A percentile compares a stretch with the other conserved stretches of the same genome.
These are phyloP conservation scores for Drosophila pseudoobscura DNA, from an alignment of 1,140 invertebrate species.

Conservation along the genomic window DNA sequence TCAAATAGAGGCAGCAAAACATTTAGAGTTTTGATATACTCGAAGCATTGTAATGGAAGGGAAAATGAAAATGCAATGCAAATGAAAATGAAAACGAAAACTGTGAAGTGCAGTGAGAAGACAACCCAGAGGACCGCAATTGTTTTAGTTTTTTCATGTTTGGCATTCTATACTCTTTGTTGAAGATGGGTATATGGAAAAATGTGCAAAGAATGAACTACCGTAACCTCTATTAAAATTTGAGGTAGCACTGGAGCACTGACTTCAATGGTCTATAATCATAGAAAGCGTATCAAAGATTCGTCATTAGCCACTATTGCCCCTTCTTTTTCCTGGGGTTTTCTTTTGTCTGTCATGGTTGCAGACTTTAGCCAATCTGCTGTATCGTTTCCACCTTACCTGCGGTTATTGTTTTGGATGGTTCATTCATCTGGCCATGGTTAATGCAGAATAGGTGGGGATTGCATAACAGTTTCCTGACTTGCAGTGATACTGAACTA, in stretches of 20 bases:
- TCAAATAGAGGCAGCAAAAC: slow-evolving; percentile 25
- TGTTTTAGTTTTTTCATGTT: slow-evolving; percentile 21
- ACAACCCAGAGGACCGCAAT: slow-evolving; percentile 34
- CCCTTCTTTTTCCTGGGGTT: slow-evolving; percentile 1
- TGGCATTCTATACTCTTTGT: slow-evolving; percentile 21
- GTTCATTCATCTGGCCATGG: slow-evolving; percentile 14
- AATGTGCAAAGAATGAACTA: background rate
- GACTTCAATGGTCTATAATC: too few relatives aligned
- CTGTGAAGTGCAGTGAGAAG: slow-evolving; percentile 21
- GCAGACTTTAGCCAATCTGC: slow-evolving; percentile 44
- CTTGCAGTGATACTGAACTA: slow-evolving; percentile 52
- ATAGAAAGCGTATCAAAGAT: background rate
- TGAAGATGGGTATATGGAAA: background rate
- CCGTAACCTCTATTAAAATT: background rate
- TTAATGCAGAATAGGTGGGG: slow-evolving; percentile 18
- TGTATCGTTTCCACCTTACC: slow-evolving; percentile 43
- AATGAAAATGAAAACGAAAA: slow-evolving; percentile 52
- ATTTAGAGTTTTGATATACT: slow-evolving; percentile 30
- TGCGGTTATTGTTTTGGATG: slow-evolving; percentile 23
- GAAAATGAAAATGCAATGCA: slow-evolving; percentile 37
- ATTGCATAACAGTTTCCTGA: slow-evolving; percentile 50
- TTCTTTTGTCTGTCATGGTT: slow-evolving; percentile 37
- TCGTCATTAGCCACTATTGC: background rate
- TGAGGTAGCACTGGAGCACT: too few relatives aligned
- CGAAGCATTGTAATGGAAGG: slow-evolving; percentile 21